phyloP scores from a whole-genome alignment of 2,113 vertebrate genomes.

The Macrotis lagotis region DNA sequence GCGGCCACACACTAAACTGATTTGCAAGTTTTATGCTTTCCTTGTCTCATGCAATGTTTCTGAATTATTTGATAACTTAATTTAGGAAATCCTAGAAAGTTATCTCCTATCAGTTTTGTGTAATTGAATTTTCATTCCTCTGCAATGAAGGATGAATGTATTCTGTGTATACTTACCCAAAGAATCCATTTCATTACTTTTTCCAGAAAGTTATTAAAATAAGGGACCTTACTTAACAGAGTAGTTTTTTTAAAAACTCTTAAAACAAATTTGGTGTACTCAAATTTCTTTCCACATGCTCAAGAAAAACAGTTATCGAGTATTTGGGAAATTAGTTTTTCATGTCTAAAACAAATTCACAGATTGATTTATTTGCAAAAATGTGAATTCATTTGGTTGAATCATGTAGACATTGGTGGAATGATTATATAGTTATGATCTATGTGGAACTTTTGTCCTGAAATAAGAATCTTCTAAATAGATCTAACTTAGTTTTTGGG shows the following conservation, averaged over 20 bases:
- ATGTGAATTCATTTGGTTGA: conserved; percentile 19
- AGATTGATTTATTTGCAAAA: conserved; percentile 48
- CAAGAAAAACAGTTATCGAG: conserved; percentile 11
- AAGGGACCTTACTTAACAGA: conserved; percentile 1
- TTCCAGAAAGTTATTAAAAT: conserved; percentile 7
- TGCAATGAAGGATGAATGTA: not conserved
- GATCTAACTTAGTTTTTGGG: conserved; percentile 16
- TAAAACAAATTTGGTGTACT: conserved; percentile 27
- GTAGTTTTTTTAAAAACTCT: conserved; percentile 20
- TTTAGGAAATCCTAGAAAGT: conserved; percentile 43
- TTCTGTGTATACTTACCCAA: conserved; percentile 4
- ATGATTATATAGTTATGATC: conserved; percentile 3
- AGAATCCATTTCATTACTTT: conserved; percentile 30
- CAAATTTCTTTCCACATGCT: conserved; percentile 1
- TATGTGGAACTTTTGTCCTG: conserved; percentile 34
- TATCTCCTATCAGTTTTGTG: conserved; percentile 2
- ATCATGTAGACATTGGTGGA: conserved; percentile 25
- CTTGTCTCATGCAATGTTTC: conserved; percentile 61
- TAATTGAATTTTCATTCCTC: conserved; percentile 16
- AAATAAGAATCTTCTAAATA: conserved; percentile 46
- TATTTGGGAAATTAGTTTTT: not conserved
- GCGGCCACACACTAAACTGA: conserved; percentile 31
- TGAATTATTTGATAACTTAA: conserved; percentile 54
- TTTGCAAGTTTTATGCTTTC: conserved; percentile 8
- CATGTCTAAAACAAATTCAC: not conserved